These are phyloP conservation scores for Cecropterus lyciades DNA, from an alignment of 1,140 invertebrate genomes.

Conservation along the genomic window DNA sequence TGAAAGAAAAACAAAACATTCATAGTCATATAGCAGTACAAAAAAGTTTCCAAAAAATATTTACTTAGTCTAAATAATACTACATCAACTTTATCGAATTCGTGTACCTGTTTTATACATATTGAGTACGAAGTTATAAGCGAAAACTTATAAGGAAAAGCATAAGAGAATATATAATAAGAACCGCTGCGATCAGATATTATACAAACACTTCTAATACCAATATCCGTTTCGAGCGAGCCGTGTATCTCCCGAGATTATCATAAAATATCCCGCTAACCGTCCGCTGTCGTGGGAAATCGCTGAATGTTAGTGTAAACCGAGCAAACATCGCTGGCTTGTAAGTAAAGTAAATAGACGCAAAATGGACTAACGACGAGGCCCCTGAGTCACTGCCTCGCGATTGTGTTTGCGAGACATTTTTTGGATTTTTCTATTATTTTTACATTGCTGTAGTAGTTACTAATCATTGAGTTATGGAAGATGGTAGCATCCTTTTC, in stretches of 20 bases:
- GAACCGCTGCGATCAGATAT: slow-evolving; percentile 15
- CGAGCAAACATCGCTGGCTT: slow-evolving; percentile 43
- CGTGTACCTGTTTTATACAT: no score
- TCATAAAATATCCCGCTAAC: slow-evolving; percentile 31
- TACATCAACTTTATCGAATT: no score
- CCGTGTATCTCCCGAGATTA: slow-evolving; percentile 40
- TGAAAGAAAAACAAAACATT: no score
- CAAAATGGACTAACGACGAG: slow-evolving; percentile 35
- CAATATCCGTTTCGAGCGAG: slow-evolving; percentile 39
- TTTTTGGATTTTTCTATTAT: background rate
- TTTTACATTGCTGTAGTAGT: no score
- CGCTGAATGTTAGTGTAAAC: slow-evolving; percentile 54
- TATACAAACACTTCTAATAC: slow-evolving; percentile 28
- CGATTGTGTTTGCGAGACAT: slow-evolving; percentile 3
- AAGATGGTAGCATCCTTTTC: no score
- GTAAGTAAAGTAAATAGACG: slow-evolving; percentile 47
- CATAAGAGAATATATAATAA: background rate
- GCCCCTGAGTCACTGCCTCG: slow-evolving; percentile 31
- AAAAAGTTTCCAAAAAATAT: no score
- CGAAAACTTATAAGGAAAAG: no score
- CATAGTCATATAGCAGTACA: no score
- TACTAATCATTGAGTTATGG: no score
- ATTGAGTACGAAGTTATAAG: no score
- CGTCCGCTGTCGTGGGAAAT: slow-evolving; percentile 52
- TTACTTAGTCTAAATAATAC: no score